Evolutionary conservation across 2,113 vertebrate genomes (phyloP).

Genomic region (Lagenorhynchus albirostris): DNA sequence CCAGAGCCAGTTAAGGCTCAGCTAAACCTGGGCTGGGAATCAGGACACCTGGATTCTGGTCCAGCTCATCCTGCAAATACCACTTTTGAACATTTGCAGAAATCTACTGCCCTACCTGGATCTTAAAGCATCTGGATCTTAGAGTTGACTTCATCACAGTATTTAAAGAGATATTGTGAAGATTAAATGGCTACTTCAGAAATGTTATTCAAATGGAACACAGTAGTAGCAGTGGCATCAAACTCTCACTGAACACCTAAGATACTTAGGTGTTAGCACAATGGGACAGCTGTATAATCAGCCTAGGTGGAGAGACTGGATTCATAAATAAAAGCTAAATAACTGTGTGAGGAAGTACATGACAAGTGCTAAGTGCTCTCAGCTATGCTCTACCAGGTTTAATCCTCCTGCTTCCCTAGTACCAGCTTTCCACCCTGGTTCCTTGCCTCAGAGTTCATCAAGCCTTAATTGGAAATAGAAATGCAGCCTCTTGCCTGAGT

Average conservation of each 20-base stretch:
- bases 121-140: background rate
- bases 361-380: background rate
- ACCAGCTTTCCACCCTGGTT: background rate
- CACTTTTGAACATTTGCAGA: background rate
- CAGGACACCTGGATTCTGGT: background rate
- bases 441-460: background rate
- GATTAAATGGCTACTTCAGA: background rate
- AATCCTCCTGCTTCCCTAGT: background rate
- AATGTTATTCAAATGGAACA: background rate
- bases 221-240: background rate
- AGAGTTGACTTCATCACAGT: background rate
- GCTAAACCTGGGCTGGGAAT: background rate
- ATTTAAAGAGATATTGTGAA: background rate
- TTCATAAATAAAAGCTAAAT: background rate
- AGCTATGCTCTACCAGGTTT: background rate
- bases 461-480: constrained; percentile 43
- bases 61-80: background rate
- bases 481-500: background rate
- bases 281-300: background rate
- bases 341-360: background rate
- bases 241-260: background rate
- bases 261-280: background rate
- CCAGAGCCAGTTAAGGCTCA: background rate
- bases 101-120: background rate
- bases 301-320: background rate